These are phyloP conservation scores for Hippocampus kuda DNA, from an alignment of 2,797 vertebrate species.

Conservation along the genomic window DNA sequence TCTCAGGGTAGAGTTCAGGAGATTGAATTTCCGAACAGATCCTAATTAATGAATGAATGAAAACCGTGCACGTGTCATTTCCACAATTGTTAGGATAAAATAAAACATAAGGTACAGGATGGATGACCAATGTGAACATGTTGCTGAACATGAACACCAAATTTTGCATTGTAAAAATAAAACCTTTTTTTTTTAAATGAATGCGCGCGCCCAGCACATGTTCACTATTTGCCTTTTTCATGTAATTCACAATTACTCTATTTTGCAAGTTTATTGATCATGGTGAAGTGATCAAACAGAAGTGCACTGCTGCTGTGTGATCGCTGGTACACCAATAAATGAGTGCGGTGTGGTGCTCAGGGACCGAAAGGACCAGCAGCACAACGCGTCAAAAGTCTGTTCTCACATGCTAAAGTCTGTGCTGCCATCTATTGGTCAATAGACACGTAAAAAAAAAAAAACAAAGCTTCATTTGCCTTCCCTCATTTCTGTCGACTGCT, in stretches of 20 bases:
- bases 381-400: slow-evolving; percentile 24
- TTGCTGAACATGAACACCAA: too few species aligned
- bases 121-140: too few species aligned
- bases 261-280: background rate
- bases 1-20: too few species aligned
- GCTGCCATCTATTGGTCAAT: slow-evolving; percentile 69
- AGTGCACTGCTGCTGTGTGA: slow-evolving; percentile 28
- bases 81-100: too few species aligned
- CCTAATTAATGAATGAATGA: too few species aligned
- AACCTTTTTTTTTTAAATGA: background rate
- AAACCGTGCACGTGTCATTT: too few species aligned
- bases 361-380: slow-evolving; percentile 72
- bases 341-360: slow-evolving; percentile 58
- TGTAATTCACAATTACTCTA: background rate
- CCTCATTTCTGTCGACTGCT: background rate
- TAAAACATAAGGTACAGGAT: too few species aligned
- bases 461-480: background rate
- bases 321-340: too few species aligned
- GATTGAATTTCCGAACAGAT: too few species aligned
- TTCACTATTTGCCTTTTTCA: background rate
- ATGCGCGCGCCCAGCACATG: background rate
- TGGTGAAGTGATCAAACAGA: background rate
- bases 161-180: too few species aligned
- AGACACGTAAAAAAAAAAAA: background rate
- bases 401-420: slow-evolving; percentile 29